phyloP scores from a whole-genome alignment of 2,113 vertebrate species.

The Caloenas nicobarica region DNA sequence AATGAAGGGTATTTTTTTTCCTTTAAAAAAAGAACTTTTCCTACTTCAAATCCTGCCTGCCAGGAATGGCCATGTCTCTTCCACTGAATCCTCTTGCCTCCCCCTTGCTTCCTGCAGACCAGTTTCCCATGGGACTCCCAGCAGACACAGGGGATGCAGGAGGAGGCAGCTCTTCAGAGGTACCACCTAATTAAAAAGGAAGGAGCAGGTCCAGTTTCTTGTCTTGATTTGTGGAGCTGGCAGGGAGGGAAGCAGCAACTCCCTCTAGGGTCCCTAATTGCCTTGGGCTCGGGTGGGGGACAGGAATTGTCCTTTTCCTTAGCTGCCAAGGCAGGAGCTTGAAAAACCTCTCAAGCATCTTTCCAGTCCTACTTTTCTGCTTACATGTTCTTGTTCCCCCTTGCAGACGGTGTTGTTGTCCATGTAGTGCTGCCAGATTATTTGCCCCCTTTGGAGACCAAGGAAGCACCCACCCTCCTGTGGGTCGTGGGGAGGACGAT shows the following conservation, averaged over 20 bases:
- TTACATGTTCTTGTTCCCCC: accelerated
- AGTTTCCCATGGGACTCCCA: not conserved
- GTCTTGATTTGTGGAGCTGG: not conserved
- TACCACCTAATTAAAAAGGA: not conserved
- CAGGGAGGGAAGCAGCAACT: not conserved
- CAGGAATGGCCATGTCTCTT: not conserved
- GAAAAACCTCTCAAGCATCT: not conserved
- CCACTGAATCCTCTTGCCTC: not conserved
- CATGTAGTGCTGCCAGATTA: not conserved
- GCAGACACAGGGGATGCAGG: not conserved
- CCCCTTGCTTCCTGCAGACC: not conserved
- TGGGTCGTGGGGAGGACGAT: not conserved
- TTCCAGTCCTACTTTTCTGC: not conserved
- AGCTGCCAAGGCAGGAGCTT: not conserved
- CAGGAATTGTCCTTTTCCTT: not conserved
- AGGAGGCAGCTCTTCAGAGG: not conserved
- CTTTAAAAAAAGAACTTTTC: not conserved
- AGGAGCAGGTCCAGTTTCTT: not conserved
- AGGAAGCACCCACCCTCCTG: not conserved
- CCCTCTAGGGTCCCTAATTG: not conserved
- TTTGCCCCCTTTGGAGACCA: not conserved
- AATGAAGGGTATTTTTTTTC: not conserved
- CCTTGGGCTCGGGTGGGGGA: not conserved
- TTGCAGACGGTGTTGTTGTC: accelerated
- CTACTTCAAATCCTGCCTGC: not conserved